Evolutionary conservation across 2,797 vertebrate species (phyloP).

Genomic region (Gymnothorax reevesii): DNA sequence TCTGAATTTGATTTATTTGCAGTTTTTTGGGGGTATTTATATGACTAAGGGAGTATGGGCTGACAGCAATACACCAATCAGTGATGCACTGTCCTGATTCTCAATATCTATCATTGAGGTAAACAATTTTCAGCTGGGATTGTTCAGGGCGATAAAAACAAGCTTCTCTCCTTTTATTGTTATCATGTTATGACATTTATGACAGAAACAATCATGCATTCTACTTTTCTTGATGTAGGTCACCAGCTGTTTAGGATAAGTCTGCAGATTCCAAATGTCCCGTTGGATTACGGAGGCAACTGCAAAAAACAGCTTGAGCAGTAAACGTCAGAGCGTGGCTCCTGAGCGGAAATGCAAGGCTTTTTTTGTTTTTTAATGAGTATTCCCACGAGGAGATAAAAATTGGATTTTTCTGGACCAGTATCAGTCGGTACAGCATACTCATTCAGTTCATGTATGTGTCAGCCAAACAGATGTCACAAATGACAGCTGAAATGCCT

Average conservation of each 20-base stretch:
- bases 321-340: constrained; percentile 4
- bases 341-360: background rate
- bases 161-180: background rate
- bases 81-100: background rate
- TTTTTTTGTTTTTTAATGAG: background rate
- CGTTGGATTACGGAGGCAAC: constrained; percentile 21
- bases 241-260: constrained; percentile 39
- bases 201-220: constrained; percentile 13
- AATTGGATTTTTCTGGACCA: background rate
- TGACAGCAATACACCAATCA: constrained; percentile 11
- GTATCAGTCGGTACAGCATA: background rate
- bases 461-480: background rate
- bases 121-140: background rate
- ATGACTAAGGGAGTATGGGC: background rate
- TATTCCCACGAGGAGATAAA: background rate
- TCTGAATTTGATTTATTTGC: background rate
- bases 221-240: constrained; percentile 27
- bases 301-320: constrained; percentile 26
- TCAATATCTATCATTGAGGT: background rate
- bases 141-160: background rate
- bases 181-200: constrained; percentile 2
- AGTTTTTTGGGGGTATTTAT: background rate
- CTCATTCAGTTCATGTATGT: background rate
- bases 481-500: background rate
- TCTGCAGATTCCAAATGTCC: constrained; percentile 18